These are phyloP conservation scores for Crotalus viridis DNA, from an alignment of 2,113 vertebrate genomes.

Conservation along the genomic window DNA sequence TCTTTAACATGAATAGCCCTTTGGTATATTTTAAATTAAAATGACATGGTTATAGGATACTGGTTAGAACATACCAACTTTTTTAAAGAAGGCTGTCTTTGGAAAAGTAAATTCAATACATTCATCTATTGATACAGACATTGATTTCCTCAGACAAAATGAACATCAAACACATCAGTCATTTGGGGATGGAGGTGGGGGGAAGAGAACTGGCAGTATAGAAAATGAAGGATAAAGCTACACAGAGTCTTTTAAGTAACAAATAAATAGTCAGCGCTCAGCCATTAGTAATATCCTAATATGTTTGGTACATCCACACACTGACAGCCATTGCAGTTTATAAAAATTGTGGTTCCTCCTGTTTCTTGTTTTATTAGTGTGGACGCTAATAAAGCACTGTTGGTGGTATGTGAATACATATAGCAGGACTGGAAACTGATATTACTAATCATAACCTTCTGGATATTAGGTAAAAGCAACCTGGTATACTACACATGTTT, in stretches of 20 bases:
- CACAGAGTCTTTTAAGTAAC: not conserved
- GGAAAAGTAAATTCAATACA: constrained; percentile 20
- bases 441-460: not conserved
- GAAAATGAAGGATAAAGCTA: not conserved
- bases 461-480: not conserved
- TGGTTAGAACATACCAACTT: constrained; percentile 18
- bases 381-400: not conserved
- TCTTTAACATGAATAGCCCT: constrained; percentile 6
- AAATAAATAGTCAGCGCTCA: not conserved
- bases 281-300: not conserved
- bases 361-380: not conserved
- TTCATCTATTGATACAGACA: constrained; percentile 17
- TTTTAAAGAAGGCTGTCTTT: constrained; percentile 33
- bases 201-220: constrained; percentile 6
- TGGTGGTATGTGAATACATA: not conserved
- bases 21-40: constrained; percentile 34
- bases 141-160: constrained; percentile 25
- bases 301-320: not conserved
- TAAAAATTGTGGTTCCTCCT: not conserved
- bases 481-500: not conserved
- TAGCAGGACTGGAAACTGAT: not conserved
- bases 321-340: not conserved
- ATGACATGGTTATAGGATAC: constrained; percentile 3
- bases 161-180: constrained; percentile 16
- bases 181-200: not conserved